Evolutionary conservation across 92 coral and sea anemone genomes (phyloP).

Genomic region (Palythoa grandis): DNA sequence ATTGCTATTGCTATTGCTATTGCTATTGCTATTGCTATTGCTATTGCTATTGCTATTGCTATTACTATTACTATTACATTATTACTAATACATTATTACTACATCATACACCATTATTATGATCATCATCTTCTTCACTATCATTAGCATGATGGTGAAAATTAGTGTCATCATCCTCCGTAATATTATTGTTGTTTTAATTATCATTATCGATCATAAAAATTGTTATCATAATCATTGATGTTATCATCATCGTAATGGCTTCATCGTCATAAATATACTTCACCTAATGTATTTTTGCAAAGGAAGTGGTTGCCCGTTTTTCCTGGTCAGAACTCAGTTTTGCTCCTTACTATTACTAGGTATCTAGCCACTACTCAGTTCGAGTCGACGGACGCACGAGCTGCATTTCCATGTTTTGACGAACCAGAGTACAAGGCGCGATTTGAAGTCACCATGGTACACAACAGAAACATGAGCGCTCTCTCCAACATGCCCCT

Average conservation of each 20-base stretch:
- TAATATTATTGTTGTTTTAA: background rate
- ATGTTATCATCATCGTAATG: no score
- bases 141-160: background rate
- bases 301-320: no score
- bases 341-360: background rate
- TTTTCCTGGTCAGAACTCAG: background rate
- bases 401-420: conserved; percentile 86
- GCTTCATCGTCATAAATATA: no score
- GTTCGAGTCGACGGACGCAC: conserved; percentile 73
- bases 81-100: no score
- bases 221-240: no score
- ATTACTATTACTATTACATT: no score
- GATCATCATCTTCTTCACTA: background rate
- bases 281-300: no score
- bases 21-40: no score
- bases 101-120: no score
- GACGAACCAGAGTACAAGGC: conserved; percentile 90
- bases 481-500: conserved; percentile 86
- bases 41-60: no score
- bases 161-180: background rate
- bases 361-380: conserved; percentile 79
- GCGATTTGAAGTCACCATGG: conserved; percentile 62
- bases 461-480: conserved; percentile 59
- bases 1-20: no score
- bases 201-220: background rate